Base-by-base conservation (phyloP, 2,113 vertebrate species). In the Balaenoptera acutorostrata region DNA sequence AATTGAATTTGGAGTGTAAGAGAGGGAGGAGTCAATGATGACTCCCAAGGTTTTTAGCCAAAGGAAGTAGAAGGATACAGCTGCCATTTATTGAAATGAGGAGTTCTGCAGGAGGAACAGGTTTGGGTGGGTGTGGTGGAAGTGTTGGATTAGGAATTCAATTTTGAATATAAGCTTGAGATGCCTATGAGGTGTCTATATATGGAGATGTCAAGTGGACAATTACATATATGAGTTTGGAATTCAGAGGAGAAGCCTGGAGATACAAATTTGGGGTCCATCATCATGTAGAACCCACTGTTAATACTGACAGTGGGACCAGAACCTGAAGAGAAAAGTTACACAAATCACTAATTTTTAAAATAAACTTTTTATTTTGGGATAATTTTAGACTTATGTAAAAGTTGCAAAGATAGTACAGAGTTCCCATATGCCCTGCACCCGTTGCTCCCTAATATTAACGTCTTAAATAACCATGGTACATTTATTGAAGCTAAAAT, bases 341-440 rank as follows among this genome's bases (percentile, higher is more conserved):
- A 84, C 17, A 87, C 49, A 94, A 93, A 69, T 90, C 61, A 68
- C 23, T 64, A 27, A 75, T 94, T 92, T 95, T 96, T n/a, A 55
- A 93, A 87, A 85, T 77, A 83, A 85, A 25, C 13, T 52, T 93
- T 95, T 66, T 77, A 57, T 71, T 86, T 93, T 88, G n/a, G 27
- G 57, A 18, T 64, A 83, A 72, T 83, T 93, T 89, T 96, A 88
- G 61, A 59, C 86, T 85, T 81, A 75, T 9, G 25, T 36, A 52
- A 52, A 87, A 71, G 8, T 92, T 95, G 13, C 36, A 84, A 36
- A 81, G 59, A 88, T 90, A 59, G 25, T 63, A 31, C 6, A 88
- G 68, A 52, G 41, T 59, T 90, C 8, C 36, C 20, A 2, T 63
- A 74, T 36, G 33, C 5, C 31, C 57, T 88, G 95, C 5, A 84